Conservation (phyloP, 2,113 vertebrate species). For the Sorex araneus region DNA sequence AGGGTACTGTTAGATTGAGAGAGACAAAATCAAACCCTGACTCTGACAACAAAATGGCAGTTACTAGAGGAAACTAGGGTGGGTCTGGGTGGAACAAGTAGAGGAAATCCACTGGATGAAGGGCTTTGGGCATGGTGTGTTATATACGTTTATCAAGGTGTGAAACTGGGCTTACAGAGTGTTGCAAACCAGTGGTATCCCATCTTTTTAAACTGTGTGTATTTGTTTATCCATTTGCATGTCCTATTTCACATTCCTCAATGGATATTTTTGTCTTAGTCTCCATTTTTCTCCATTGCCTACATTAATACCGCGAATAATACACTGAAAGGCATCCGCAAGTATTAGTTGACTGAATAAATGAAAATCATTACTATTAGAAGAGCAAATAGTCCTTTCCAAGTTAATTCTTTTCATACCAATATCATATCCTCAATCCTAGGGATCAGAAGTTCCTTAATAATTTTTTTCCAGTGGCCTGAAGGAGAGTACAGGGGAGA, state of each 20-base stretch:
- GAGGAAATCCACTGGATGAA: too few species aligned
- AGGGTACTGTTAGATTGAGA: too few species aligned
- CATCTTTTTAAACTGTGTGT: background rate
- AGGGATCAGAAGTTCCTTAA: background rate
- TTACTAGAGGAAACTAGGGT: too few species aligned
- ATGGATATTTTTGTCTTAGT: conserved; percentile 8
- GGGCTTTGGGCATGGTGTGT: too few species aligned
- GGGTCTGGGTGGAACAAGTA: too few species aligned
- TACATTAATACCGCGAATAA: background rate
- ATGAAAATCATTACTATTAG: background rate
- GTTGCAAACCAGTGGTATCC: too few species aligned
- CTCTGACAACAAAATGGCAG: too few species aligned
- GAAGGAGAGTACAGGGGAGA: too few species aligned
- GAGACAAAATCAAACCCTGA: too few species aligned
- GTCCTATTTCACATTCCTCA: background rate
- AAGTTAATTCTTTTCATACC: conserved; percentile 13
- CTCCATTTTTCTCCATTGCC: background rate
- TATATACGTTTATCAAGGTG: too few species aligned
- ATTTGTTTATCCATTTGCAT: background rate
- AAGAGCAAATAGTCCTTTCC: background rate
- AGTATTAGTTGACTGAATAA: background rate
- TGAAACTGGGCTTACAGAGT: too few species aligned
- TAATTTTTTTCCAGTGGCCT: background rate
- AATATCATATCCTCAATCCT: background rate
- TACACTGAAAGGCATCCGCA: background rate